phyloP scores from a whole-genome alignment of 1,140 invertebrate genomes.

The Propsilocerus akamusi region DNA sequence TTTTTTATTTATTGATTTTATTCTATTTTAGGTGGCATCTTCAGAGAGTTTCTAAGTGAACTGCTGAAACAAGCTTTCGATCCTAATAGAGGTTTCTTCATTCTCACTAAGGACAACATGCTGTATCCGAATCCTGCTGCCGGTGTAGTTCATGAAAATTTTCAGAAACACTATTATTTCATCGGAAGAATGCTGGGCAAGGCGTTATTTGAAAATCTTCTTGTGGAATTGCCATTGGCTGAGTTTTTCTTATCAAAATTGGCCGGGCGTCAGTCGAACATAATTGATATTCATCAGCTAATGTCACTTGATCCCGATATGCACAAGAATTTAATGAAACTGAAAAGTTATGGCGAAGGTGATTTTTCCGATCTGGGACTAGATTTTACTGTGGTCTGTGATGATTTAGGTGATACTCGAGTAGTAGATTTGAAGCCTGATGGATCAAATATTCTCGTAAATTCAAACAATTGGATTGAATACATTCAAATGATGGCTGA shows the following conservation, averaged over 20 bases:
- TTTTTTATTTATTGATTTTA: too few relatives aligned
- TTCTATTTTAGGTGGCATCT: too few relatives aligned
- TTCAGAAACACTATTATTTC: slow-evolving; percentile 84
- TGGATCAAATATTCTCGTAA: slow-evolving; percentile 78
- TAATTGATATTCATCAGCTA: slow-evolving; percentile 82
- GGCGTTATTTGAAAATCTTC: slow-evolving; percentile 86
- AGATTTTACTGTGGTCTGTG: slow-evolving; percentile 85
- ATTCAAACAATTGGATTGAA: slow-evolving; percentile 80
- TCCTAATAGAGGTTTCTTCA: slow-evolving; percentile 89
- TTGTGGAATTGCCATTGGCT: slow-evolving; percentile 85
- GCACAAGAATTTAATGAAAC: slow-evolving; percentile 74
- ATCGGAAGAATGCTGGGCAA: slow-evolving; percentile 90
- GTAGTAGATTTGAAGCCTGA: slow-evolving; percentile 79
- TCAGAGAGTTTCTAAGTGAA: slow-evolving; percentile 82
- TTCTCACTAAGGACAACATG: slow-evolving; percentile 75
- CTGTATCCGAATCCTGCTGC: slow-evolving; percentile 92
- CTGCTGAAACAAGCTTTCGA: slow-evolving; percentile 90
- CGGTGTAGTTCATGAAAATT: slow-evolving; percentile 63
- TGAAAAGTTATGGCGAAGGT: slow-evolving; percentile 56
- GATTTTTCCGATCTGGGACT: slow-evolving; percentile 65
- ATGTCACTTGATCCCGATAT: slow-evolving; percentile 83
- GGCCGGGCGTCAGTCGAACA: slow-evolving; percentile 50
- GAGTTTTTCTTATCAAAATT: slow-evolving; percentile 84
- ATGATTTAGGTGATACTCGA: slow-evolving; percentile 78
- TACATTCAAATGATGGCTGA: slow-evolving; percentile 94